Percentiles rank a stretch among this genome's conserved stretches.
phyloP scores from a whole-genome alignment of 2,113 vertebrate genomes.

The Lasiurus cinereus region DNA sequence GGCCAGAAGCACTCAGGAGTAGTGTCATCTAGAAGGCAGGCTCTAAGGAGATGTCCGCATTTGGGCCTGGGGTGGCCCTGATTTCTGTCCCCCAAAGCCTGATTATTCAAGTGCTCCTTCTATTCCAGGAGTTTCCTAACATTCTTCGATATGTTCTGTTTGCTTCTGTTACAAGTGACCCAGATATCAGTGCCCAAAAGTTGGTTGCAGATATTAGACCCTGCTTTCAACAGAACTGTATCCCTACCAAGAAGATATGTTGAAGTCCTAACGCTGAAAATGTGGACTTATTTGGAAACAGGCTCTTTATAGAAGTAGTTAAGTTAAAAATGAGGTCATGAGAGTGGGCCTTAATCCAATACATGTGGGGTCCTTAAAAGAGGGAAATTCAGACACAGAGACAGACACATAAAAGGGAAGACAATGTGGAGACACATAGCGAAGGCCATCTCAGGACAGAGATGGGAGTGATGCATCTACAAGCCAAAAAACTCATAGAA shows the following conservation, averaged over 20 bases:
- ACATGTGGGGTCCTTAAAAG: background rate
- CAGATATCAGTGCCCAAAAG: background rate
- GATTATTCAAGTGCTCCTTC: background rate
- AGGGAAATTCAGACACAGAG: background rate
- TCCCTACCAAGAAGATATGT: background rate
- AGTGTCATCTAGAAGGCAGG: background rate
- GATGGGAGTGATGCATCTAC: background rate
- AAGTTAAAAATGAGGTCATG: conserved; percentile 31
- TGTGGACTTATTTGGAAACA: background rate
- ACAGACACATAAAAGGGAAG: background rate
- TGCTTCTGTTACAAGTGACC: conserved; percentile 17
- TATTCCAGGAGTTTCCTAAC: background rate
- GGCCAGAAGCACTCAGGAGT: background rate
- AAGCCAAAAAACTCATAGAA: background rate
- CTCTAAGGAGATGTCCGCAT: background rate
- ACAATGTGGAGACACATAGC: background rate
- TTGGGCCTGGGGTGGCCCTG: background rate
- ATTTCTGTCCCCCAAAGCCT: background rate
- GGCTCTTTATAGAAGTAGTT: background rate
- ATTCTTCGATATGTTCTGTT: background rate
- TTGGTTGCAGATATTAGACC: background rate
- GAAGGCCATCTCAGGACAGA: background rate
- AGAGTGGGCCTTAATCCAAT: background rate
- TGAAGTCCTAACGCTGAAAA: background rate
- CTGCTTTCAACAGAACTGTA: background rate